phyloP scores from a whole-genome alignment of 2,888 invertebrate species.

The Microctonus brassicae region DNA sequence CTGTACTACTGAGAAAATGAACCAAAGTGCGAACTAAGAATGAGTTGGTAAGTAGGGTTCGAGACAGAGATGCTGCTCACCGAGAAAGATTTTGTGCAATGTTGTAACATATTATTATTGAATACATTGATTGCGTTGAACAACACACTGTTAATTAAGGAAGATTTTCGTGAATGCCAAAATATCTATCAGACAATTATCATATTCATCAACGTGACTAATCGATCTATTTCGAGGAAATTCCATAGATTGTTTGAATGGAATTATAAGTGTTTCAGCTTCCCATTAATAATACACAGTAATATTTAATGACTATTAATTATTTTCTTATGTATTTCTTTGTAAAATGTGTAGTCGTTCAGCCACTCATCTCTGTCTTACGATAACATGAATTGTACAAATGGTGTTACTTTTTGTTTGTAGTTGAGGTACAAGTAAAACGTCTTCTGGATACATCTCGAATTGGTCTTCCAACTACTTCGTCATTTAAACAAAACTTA shows the following conservation, averaged over 20 bases:
- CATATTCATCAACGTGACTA: too few relatives aligned
- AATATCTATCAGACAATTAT: too few relatives aligned
- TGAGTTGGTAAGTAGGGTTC: background rate
- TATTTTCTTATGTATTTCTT: background rate
- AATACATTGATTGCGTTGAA: too few relatives aligned
- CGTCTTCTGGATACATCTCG: background rate
- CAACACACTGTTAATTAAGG: too few relatives aligned
- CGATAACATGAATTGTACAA: conserved; percentile 27
- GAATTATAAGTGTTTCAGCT: too few relatives aligned
- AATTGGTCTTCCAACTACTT: background rate
- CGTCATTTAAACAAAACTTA: conserved; percentile 17
- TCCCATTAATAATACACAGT: too few relatives aligned
- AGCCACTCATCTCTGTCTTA: conserved; percentile 18
- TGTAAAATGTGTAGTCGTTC: conserved; percentile 17
- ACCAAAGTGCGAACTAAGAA: background rate
- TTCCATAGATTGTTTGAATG: too few relatives aligned
- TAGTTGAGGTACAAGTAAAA: background rate
- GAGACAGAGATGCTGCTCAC: background rate
- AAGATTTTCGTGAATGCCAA: too few relatives aligned
- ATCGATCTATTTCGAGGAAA: too few relatives aligned
- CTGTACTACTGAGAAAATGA: background rate
- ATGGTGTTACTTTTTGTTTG: background rate
- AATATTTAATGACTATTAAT: too few relatives aligned
- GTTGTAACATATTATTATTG: too few relatives aligned
- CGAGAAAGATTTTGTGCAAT: background rate